Base-by-base conservation (phyloP, 1,140 invertebrate species). In the Batillaria attramentaria region DNA sequence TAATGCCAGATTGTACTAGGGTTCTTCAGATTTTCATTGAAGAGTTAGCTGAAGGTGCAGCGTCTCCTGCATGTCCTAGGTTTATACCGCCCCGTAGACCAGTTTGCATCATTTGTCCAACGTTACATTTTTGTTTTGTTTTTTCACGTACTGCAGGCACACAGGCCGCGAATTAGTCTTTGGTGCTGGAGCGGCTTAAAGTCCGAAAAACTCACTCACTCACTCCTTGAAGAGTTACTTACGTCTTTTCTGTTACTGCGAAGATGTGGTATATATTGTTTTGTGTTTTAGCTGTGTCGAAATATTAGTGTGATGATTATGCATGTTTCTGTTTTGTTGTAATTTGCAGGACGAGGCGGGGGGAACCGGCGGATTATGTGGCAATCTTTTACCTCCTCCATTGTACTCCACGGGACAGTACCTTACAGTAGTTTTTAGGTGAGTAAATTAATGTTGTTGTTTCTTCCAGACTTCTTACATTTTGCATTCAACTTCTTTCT, bases 381-480 rank as follows among this genome's bases (percentile, higher is more conserved):
- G 79, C 18, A 74, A 78, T 35, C 42, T 77, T 4, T 72, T 81
- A 72, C 77, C 79, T 18, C 31, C 66, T 31, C 77, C 79, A 28
- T 39, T 83, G 33, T 78, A 79, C n/a, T 83, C 77, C 33, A 79
- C 79, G 31, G 79, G 79, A 37, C 73, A 79, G 54, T 81, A 72
- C 57, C 60, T 80, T 41, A 83, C 77, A n/a, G 79, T 80, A 35
- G 77, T 80, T 70, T 84, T 80, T 46, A 81, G 70, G 80, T 81
- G 57, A 78, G 83, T 77, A 33, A n/a, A n/a, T n/a, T n/a, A n/a
- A 16, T 65, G 31, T 8, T 65, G 31, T 13, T 65, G 28, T 65
- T 35, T 33, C 28, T 65, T 35, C 31, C 10, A 33, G 28, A 28
- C 20, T 8, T 65, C 2, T 33, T 8, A n/a, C n/a, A 31, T n/a